These are phyloP conservation scores for Aplysina aerophoba DNA, from an alignment of 37 sponge, comb jelly and placozoan species.

Conservation along the genomic window DNA sequence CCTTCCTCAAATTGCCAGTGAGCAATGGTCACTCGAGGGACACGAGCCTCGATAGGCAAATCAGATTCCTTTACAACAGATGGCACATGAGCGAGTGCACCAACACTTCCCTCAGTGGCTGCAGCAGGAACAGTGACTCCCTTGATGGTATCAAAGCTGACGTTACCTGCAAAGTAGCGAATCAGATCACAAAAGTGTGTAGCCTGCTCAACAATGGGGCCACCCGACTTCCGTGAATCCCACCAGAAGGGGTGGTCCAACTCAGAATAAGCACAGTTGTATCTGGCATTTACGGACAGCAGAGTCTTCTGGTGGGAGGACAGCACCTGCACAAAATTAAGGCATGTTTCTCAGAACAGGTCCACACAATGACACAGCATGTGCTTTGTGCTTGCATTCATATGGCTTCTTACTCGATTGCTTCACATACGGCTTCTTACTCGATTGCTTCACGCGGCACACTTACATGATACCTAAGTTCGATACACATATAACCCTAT, in stretches of 20 bases:
- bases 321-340: background rate
- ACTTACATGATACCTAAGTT: too few species aligned
- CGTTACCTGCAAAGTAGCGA: conserved; percentile 79
- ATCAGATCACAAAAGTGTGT: conserved; percentile 90
- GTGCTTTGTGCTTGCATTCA: too few species aligned
- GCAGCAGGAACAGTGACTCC: conserved; percentile 44
- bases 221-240: conserved; percentile 69
- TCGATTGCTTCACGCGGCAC: too few species aligned
- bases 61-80: conserved; percentile 44
- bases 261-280: conserved; percentile 71
- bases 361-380: too few species aligned
- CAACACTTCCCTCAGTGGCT: conserved; percentile 36
- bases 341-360: background rate
- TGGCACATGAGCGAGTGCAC: conserved; percentile 58
- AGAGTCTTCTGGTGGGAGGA: conserved; percentile 37
- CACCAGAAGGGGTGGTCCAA: conserved; percentile 75
- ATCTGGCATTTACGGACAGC: conserved; percentile 58
- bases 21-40: conserved; percentile 62
- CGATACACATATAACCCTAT: too few species aligned
- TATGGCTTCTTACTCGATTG: too few species aligned
- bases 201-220: conserved; percentile 91
- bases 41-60: conserved; percentile 35
- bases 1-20: conserved; percentile 68
- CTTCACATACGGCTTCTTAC: too few species aligned
- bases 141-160: background rate